Evolutionary conservation across 2,888 invertebrate species (phyloP).

Genomic region (Hyposoter didymator): DNA sequence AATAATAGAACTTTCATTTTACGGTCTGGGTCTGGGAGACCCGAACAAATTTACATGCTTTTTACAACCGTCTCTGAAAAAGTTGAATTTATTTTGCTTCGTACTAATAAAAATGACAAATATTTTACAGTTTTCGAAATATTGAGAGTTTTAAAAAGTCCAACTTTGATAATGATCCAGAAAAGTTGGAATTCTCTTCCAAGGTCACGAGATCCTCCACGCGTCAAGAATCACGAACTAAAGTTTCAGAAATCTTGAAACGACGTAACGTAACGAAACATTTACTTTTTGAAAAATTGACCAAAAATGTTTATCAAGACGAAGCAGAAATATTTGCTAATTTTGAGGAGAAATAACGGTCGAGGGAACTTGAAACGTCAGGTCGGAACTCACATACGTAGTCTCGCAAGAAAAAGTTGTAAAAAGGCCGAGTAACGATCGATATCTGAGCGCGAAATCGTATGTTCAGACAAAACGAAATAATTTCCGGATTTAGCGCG

Average conservation of each 20-base stretch:
- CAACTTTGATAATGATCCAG: not conserved
- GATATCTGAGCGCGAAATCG: not conserved
- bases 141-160: not conserved
- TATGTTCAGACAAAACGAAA: not conserved
- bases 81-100: not conserved
- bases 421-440: not conserved
- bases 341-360: not conserved
- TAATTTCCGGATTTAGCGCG: not conserved
- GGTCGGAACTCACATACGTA: not conserved
- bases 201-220: too few species aligned
- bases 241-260: not conserved
- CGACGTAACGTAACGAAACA: not conserved
- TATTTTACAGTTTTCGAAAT: too few species aligned
- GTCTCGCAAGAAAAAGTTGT: not conserved
- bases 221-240: too few species aligned
- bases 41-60: not conserved
- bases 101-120: not conserved
- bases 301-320: not conserved
- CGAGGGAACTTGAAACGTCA: not conserved
- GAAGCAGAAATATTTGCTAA: not conserved
- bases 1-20: not conserved
- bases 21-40: not conserved
- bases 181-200: too few species aligned
- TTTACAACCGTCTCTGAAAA: not conserved
- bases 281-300: not conserved